phyloP scores from a whole-genome alignment of 2,113 vertebrate species.

The Mustela lutreola region DNA sequence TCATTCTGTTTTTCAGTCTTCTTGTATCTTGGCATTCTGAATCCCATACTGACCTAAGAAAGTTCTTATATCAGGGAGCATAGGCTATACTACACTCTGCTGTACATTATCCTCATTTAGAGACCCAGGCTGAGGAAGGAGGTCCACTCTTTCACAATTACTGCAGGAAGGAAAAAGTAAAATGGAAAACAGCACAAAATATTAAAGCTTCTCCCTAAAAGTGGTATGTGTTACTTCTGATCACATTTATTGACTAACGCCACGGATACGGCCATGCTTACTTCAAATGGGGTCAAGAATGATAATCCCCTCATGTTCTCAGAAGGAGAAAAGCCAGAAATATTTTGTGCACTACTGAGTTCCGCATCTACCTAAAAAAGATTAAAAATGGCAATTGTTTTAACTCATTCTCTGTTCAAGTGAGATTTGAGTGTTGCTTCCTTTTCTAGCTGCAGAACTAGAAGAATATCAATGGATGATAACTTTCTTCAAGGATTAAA shows the following conservation, averaged over 20 bases:
- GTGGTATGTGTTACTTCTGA: not conserved
- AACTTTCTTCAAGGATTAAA: constrained; percentile 2
- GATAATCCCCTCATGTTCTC: not conserved
- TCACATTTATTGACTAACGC: not conserved
- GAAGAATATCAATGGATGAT: constrained; percentile 9
- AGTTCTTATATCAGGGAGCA: not conserved
- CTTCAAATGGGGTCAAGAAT: not conserved
- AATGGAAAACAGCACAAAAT: not conserved
- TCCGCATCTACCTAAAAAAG: not conserved
- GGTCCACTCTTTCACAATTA: not conserved
- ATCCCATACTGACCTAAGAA: not conserved
- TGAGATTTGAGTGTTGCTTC: not conserved
- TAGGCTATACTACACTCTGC: not conserved
- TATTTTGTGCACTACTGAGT: not conserved
- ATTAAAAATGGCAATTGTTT: not conserved
- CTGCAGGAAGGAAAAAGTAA: constrained; percentile 1
- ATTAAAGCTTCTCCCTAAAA: not conserved
- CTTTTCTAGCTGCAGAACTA: constrained; percentile 16
- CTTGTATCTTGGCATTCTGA: not conserved
- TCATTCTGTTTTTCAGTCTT: not conserved
- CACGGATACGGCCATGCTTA: not conserved
- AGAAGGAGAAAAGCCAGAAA: constrained; percentile 44
- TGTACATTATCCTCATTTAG: not conserved
- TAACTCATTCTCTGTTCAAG: constrained; percentile 10
- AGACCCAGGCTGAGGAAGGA: not conserved